Evolutionary conservation across 2,797 vertebrate genomes (phyloP), one percentile per base, ranked within the genome.

Genomic region (Silurus aristotelis): DNA sequence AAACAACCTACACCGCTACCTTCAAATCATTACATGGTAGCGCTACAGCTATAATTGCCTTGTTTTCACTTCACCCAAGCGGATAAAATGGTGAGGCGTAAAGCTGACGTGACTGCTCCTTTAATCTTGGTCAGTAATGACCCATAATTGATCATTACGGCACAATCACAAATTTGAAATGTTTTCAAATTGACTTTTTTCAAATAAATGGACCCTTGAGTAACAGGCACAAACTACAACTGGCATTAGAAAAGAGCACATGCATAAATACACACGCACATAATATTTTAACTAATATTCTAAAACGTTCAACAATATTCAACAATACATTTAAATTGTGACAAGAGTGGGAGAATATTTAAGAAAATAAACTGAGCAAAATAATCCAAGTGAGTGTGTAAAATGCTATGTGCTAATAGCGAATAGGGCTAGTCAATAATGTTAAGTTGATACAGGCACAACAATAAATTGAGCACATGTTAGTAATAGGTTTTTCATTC

Each of bases 101-200:
- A 15, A 64, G n/a, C 31, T 38, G 19, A 10, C 58, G 7, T 20
- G 27, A 48, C 4, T 31, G 12, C 58, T 64, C 60, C 77, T 80
- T 64, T 80, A 64, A 64, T 80, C 60, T 15, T 19, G 22, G 60
- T 48, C 60, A 25, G 77, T 80, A 80, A 80, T 48, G 20, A 48
- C 22, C 22, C 7, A 10, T 48, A 48, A 80, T 64, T 14, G 13
- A 25, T 64, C 38, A n/a, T 43, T 63, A 79, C 43, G 27, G 56
- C 58, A 43, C 76, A 78, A 43, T 61, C 31, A 46, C 20, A 46
- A 46, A 20, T 61, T 22, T 31, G 6, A n/a, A 38, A 20, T 52
- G 58, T 38, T 13, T n/a, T n/a, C n/a, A n/a, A n/a, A n/a, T n/a
- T n/a, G n/a, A n/a, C n/a, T n/a, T n/a, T n/a, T n/a, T n/a, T n/a